These are phyloP conservation scores for Agrotis clavis DNA, from an alignment of 2,888 invertebrate genomes.

Conservation along the genomic window DNA sequence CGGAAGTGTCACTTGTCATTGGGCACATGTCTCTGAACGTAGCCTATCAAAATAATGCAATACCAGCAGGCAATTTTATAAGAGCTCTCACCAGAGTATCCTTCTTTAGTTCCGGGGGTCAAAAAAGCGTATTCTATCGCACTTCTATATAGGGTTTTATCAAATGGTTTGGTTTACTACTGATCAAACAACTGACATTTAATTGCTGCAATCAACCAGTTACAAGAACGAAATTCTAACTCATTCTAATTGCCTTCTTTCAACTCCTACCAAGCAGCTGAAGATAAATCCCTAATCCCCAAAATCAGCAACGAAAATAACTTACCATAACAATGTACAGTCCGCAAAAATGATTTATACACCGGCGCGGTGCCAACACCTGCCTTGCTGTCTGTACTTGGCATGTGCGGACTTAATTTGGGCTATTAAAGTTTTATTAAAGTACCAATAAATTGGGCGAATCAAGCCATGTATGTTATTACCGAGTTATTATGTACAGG, in stretches of 20 bases:
- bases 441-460: conserved; percentile 55
- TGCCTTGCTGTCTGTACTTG: conserved; percentile 60
- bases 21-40: too few species aligned
- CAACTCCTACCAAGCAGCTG: conserved; percentile 42
- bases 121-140: too few species aligned
- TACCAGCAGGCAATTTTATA: not conserved
- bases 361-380: conserved; percentile 47
- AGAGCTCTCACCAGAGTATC: not conserved
- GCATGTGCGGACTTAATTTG: conserved; percentile 64
- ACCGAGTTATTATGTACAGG: conserved; percentile 27
- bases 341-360: conserved; percentile 56
- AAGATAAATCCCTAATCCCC: conserved; percentile 17
- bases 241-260: conserved; percentile 9
- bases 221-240: not conserved
- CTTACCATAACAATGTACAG: conserved; percentile 47
- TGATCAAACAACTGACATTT: too few species aligned
- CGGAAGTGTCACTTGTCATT: not conserved
- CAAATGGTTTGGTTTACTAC: too few species aligned
- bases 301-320: conserved; percentile 36
- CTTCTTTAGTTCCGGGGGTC: too few species aligned
- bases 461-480: conserved; percentile 45
- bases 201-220: too few species aligned
- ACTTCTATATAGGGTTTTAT: too few species aligned
- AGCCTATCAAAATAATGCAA: not conserved
- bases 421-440: conserved; percentile 51